phyloP scores from a whole-genome alignment of 35 echinoderm and acorn worm species.

The Hemicentrotus pulcherrimus region DNA sequence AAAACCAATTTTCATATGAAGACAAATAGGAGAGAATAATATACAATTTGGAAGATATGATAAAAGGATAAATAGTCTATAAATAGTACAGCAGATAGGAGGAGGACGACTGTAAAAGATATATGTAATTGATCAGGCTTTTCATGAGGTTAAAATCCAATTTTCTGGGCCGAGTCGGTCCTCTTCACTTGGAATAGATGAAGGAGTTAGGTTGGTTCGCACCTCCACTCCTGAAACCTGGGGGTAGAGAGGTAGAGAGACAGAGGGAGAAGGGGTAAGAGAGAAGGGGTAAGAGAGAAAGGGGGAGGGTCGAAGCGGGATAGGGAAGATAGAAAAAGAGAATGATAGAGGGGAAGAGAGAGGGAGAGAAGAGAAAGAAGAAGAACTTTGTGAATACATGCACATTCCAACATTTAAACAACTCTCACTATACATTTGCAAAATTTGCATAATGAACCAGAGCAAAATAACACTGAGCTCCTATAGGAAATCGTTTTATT shows the following conservation, averaged over 20 bases:
- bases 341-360: too few species aligned
- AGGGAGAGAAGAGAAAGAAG: too few species aligned
- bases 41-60: neutral
- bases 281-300: too few species aligned
- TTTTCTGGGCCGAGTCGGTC: neutral
- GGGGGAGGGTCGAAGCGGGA: too few species aligned
- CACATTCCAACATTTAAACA: too few species aligned
- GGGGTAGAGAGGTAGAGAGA: neutral
- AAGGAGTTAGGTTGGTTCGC: neutral
- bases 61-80: neutral
- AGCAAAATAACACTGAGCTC: too few species aligned
- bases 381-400: too few species aligned
- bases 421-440: too few species aligned
- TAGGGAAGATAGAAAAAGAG: too few species aligned
- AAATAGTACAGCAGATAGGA: neutral
- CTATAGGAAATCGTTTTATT: too few species aligned
- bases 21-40: neutral
- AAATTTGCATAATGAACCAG: too few species aligned
- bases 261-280: neutral
- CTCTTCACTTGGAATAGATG: neutral
- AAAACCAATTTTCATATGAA: too few species aligned
- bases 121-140: neutral
- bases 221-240: neutral
- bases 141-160: neutral
- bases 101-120: neutral